Conservation (phyloP, 2,888 invertebrate genomes). For the Heterodera filipjevi region DNA sequence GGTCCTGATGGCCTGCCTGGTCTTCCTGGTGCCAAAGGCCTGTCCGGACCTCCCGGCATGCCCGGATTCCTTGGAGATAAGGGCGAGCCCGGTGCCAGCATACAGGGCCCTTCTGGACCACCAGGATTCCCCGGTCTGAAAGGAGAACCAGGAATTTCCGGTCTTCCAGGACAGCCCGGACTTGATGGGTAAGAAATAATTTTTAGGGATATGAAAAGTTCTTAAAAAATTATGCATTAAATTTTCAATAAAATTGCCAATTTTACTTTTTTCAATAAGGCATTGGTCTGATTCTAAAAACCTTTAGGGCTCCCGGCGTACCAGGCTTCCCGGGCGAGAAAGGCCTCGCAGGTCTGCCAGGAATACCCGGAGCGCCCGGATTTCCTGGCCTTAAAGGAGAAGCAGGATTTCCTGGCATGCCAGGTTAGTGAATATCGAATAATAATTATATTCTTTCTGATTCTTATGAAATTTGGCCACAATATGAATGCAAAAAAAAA, state of each 20-base stretch:
- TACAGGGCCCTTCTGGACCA: slow-evolving; percentile 55
- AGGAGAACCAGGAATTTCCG: slow-evolving; percentile 66
- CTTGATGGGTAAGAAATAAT: slow-evolving; percentile 41
- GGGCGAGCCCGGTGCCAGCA: slow-evolving; percentile 68
- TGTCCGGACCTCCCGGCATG: slow-evolving; percentile 57
- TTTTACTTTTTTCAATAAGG: no score
- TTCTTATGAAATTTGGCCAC: neutral
- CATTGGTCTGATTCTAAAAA: neutral
- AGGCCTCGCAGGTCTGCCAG: slow-evolving; percentile 37
- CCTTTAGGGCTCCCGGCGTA: neutral
- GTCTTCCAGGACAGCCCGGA: slow-evolving; percentile 67
- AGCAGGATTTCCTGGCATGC: slow-evolving; percentile 58
- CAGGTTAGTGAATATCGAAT: slow-evolving; percentile 40
- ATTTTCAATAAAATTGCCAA: no score
- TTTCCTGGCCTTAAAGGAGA: slow-evolving; percentile 61
- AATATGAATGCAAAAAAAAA: neutral
- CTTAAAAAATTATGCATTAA: no score
- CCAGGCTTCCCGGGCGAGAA: slow-evolving; percentile 44
- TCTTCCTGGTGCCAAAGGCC: slow-evolving; percentile 69
- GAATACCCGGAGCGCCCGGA: slow-evolving; percentile 65
- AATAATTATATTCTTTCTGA: neutral
- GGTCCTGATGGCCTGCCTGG: slow-evolving; percentile 50
- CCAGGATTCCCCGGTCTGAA: slow-evolving; percentile 58
- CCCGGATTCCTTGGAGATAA: slow-evolving; percentile 56
- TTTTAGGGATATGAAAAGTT: no score